Percentiles rank a stretch among this genome's conserved stretches.
Conservation (phyloP, 2,113 vertebrate genomes). For the Pipa parva region DNA sequence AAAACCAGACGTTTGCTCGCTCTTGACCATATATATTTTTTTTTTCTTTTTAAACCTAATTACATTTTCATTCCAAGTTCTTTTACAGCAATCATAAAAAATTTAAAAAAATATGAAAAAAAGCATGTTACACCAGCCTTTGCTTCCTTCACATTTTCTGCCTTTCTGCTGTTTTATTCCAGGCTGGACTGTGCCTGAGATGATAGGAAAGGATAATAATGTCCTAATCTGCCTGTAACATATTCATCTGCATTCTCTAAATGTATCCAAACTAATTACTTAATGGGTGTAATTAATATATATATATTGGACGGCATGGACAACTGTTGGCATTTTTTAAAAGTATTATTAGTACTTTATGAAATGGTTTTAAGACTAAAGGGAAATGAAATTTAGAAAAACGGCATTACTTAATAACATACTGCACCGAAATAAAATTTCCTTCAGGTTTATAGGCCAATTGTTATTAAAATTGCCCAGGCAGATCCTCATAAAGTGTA, state of each 20-base stretch:
- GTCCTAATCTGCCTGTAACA: neutral
- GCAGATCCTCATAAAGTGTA: neutral
- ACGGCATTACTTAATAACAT: neutral
- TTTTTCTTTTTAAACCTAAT: constrained; percentile 26
- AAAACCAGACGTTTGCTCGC: constrained; percentile 30
- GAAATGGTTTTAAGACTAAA: neutral
- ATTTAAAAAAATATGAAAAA: constrained; percentile 4
- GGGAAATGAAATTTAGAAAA: neutral
- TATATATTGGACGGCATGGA: neutral
- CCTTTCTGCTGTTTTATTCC: neutral
- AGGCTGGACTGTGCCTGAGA: neutral
- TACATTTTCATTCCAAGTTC: constrained; percentile 30
- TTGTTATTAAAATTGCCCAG: neutral
- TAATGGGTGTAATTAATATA: neutral
- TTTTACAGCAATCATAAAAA: constrained; percentile 31
- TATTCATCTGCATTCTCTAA: neutral
- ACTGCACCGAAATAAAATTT: neutral
- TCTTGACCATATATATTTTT: constrained; percentile 25
- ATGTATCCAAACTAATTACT: neutral
- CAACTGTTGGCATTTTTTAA: neutral
- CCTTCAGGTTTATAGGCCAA: neutral
- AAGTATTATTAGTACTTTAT: neutral
- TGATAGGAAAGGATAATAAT: neutral
- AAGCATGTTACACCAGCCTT: neutral
- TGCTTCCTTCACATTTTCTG: neutral